Conservation (phyloP, 2,797 vertebrate genomes). For the Karalla daura region DNA sequence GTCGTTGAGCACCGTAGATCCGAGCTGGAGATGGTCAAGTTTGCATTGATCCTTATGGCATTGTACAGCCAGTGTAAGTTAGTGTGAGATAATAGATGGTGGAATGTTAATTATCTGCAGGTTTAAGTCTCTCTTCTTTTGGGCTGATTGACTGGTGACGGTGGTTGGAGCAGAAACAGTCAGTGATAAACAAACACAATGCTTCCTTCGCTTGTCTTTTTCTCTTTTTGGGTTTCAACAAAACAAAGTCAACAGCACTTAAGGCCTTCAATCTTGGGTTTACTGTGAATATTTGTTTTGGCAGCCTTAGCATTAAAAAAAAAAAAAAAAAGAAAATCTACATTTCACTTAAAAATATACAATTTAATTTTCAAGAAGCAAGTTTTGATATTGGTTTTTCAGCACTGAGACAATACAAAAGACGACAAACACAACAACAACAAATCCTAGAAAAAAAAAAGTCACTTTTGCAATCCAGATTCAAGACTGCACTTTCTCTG, state of each 20-base stretch:
- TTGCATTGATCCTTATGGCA: conserved; percentile 41
- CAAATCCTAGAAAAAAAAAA: conserved; percentile 69
- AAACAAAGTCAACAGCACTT: conserved; percentile 68
- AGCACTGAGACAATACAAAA: conserved; percentile 84
- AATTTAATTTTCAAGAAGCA: conserved; percentile 86
- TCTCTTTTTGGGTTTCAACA: conserved; percentile 39
- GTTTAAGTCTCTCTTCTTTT: conserved; percentile 14
- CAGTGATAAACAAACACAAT: conserved; percentile 21
- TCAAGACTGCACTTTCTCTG: conserved; percentile 80
- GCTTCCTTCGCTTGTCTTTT: background rate
- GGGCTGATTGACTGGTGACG: conserved; percentile 52
- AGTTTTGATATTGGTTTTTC: conserved; percentile 85
- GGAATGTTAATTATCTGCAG: conserved; percentile 47
- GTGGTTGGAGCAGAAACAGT: conserved; percentile 53
- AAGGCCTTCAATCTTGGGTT: conserved; percentile 69
- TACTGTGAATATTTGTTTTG: conserved; percentile 69
- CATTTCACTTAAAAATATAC: conserved; percentile 89
- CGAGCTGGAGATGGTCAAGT: conserved; percentile 45
- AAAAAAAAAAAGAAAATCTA: conserved; percentile 74
- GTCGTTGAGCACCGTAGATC: conserved; percentile 78
- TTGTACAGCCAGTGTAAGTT: conserved; percentile 63
- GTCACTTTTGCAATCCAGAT: conserved; percentile 79
- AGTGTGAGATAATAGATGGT: conserved; percentile 27
- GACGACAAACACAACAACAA: conserved; percentile 75
- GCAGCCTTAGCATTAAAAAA: conserved; percentile 69